Base-by-base conservation (phyloP, 1,140 invertebrate species). In the roundworm (Caenorhabditis elegans) region DNA sequence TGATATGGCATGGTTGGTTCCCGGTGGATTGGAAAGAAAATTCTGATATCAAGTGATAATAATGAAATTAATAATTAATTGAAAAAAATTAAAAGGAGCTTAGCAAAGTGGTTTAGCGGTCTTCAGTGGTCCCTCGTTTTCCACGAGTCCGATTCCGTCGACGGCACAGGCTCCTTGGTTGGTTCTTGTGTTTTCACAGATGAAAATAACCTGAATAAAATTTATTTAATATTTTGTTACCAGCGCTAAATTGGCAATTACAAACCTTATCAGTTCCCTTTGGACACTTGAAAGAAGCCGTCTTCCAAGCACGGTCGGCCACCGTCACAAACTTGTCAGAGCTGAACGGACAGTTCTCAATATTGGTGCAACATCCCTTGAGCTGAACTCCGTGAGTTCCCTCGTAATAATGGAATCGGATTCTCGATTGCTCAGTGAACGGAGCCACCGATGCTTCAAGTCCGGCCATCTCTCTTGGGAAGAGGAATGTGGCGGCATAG, bases 331-430 rank as follows among this genome's bases (percentile, higher is more conserved):
- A 89, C 77, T 88, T 89, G 78, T 89, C 88, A 5, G 88, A 86
- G 48, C 83, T 79, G 82, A 89, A 89, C 22, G 88, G 86, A 79
- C 88, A 89, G n/a, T 77, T 78, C 13, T 89, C 88, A 13, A 78
- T 76, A n/a, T 80, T 82, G n/a, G 83, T 79, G 49, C 86, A 87
- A 55, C 83, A 84, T 43, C 76, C 88, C 78, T 89, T 89, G 19
- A 89, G 85, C 60, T 89, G 88, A 55, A 89, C 88, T 48, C 88
- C 88, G 47, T 89, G 88, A 10, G 88, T 89, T 70, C 88, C 87
- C 70, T 89, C 88, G 47, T 89, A 89, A 76, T 85, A 89, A 78
- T 90, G 87, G 83, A 89, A 89, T 47, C 86, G 51, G 19, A 89
- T 81, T 31, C 87, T 80, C 6, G 82, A 28, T 60, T 80, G 76